Base-by-base conservation (phyloP, 2,113 vertebrate species). In the Donacobius atricapilla region DNA sequence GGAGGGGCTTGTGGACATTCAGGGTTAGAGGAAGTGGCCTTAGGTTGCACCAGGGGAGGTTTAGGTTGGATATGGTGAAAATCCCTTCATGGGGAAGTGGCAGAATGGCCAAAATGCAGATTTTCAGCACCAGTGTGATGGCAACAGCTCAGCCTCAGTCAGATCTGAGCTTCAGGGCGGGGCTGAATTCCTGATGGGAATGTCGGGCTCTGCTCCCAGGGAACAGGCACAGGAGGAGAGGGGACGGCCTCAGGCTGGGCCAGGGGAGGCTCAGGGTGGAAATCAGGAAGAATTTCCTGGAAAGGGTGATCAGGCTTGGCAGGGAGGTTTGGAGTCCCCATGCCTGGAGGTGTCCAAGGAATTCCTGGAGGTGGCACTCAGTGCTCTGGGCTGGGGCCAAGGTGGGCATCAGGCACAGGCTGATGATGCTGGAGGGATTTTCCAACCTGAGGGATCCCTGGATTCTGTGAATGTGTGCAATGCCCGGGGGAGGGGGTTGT, bases 301-400 rank as follows among this genome's bases (percentile, higher is more conserved):
- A 44, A 77, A 54, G 22, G 51, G n/a, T 0, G 12, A 0, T 15
- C 23, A 39, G 15, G 19, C 6, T 1, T 37, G 68, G 63, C 73
- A 53, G 73, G 39, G 70, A 35, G 51, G 10, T 11, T 27, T 78
- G 72, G 15, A 33, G 45, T 39, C 0, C 39, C 54, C 54, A 39
- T 5, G 19, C 54, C 54, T 53, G 64, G 39, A 45, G 60, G 39
- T 45, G 54, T 4, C 54, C 39, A 0, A 2, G 39, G 72, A 45
- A 33, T 0, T 0, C 2, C 64, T 53, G 54, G 72, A 15, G 0
- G 7, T 70, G 40, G 16, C 56, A 30, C 64, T 45, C 1, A 53
- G 47, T 0, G 31, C 44, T 40, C 58, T 15, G 82, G 58, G 40
- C 58, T 57, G 60, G 60, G 60, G 28, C 54, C 40, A n/a, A 2